Percentiles rank a stretch among this genome's conserved stretches.
Evolutionary conservation across 1,140 invertebrate species (phyloP).

Genomic region (Ceratina japonica): DNA sequence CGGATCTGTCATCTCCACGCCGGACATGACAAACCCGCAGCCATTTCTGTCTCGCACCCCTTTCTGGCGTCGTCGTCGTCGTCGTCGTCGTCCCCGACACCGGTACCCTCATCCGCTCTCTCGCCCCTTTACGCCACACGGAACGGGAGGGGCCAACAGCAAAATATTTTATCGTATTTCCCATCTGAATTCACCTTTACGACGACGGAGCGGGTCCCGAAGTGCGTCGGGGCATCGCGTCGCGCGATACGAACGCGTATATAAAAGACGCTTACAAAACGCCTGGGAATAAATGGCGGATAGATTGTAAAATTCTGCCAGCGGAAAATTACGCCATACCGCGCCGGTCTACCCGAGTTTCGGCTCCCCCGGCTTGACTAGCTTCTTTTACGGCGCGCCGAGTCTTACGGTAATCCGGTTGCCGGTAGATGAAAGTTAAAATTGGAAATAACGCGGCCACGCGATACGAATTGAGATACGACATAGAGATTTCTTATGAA

Average conservation of each 20-base stretch:
- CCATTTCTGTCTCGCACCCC: slow-evolving; percentile 48
- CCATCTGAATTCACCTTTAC: slow-evolving; percentile 36
- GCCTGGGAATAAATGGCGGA: slow-evolving; percentile 6
- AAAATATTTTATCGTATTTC: slow-evolving; percentile 38
- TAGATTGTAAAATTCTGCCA: slow-evolving; percentile 5
- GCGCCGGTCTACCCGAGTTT: neutral
- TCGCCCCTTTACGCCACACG: slow-evolving; percentile 31
- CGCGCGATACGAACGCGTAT: neutral
- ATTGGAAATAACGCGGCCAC: slow-evolving; percentile 3
- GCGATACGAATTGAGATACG: neutral
- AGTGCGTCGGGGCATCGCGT: neutral
- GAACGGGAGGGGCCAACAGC: neutral
- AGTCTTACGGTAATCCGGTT: neutral
- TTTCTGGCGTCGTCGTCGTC: slow-evolving; percentile 13
- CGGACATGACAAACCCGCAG: slow-evolving; percentile 72
- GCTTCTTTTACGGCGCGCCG: neutral
- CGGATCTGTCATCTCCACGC: slow-evolving; percentile 73
- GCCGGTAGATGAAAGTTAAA: neutral
- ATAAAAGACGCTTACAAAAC: slow-evolving; percentile 19
- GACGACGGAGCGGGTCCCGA: too few species aligned
- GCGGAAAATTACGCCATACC: neutral
- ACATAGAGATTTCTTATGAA: neutral
- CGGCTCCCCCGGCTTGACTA: too few species aligned
- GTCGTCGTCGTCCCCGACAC: neutral
- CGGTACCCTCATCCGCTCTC: neutral